These are phyloP conservation scores for Actinia equina DNA, from an alignment of 64 coral and sea anemone genomes.

Conservation along the genomic window DNA sequence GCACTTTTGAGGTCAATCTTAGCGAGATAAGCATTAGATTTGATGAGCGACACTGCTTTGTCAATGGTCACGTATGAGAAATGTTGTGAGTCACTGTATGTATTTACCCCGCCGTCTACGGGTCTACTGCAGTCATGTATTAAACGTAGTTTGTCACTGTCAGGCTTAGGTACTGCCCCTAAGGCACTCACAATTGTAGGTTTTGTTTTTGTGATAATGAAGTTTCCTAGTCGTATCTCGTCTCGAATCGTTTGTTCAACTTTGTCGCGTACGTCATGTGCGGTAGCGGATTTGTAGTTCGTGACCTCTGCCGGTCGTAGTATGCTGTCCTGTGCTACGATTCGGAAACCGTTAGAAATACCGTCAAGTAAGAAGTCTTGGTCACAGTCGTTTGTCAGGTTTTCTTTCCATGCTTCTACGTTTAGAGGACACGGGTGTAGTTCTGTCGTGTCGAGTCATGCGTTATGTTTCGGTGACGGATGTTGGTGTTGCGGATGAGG, in stretches of 20 bases:
- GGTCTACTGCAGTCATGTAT: constrained; percentile 26
- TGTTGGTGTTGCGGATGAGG: too few relatives aligned
- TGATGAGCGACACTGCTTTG: not conserved
- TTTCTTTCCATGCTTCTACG: too few relatives aligned
- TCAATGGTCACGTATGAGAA: not conserved
- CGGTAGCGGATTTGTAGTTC: not conserved
- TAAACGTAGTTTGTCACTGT: not conserved
- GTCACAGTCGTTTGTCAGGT: not conserved
- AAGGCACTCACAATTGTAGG: constrained; percentile 25
- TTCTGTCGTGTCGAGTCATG: too few relatives aligned
- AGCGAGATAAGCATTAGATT: constrained; percentile 27
- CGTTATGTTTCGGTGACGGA: too few relatives aligned
- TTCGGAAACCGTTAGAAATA: not conserved
- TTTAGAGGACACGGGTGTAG: too few relatives aligned
- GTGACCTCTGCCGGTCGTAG: not conserved
- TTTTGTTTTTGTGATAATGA: not conserved
- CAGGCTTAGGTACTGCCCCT: constrained; percentile 33
- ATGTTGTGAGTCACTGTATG: not conserved
- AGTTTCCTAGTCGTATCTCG: constrained; percentile 12
- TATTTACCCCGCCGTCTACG: not conserved
- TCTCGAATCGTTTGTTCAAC: not conserved
- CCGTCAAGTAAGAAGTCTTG: not conserved
- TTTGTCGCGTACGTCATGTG: not conserved
- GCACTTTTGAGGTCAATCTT: constrained; percentile 46
- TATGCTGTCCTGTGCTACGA: not conserved